phyloP scores from a whole-genome alignment of 2,797 vertebrate genomes.

The Cuniculus paca region DNA sequence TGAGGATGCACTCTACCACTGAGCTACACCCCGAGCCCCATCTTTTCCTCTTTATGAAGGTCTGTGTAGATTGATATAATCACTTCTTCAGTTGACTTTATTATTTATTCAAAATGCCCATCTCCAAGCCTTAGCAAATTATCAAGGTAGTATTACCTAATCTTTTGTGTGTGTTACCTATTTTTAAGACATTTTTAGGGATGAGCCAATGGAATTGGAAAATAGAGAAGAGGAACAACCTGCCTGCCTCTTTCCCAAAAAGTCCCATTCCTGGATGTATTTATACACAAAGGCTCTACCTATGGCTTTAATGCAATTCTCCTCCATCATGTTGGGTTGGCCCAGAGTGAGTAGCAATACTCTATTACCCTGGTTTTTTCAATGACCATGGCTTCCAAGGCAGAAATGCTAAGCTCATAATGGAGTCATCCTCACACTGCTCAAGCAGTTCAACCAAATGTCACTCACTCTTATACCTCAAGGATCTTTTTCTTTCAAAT shows the following conservation, averaged over 20 bases:
- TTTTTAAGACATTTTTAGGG: conserved; percentile 47
- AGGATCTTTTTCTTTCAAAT: conserved; percentile 47
- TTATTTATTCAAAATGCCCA: conserved; percentile 50
- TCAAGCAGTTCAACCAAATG: conserved; percentile 42
- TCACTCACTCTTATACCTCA: neutral
- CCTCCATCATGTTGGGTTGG: neutral
- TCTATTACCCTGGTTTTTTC: neutral
- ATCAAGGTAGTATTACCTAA: neutral
- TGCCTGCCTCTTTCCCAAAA: conserved; percentile 12
- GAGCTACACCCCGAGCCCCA: neutral
- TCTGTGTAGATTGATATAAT: conserved; percentile 34
- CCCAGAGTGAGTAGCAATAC: neutral
- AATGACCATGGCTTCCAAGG: neutral
- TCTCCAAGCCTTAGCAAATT: neutral
- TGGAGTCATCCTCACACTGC: neutral
- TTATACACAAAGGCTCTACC: neutral
- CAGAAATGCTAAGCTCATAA: conserved; percentile 43
- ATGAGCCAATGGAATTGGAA: neutral
- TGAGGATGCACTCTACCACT: neutral
- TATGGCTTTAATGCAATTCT: neutral
- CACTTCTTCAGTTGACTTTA: conserved; percentile 40
- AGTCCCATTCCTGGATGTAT: neutral
- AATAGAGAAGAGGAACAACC: neutral
- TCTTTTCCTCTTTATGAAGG: neutral
- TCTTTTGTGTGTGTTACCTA: neutral